phyloP scores from a whole-genome alignment of 1,140 invertebrate species.

The Magallana gigas region DNA sequence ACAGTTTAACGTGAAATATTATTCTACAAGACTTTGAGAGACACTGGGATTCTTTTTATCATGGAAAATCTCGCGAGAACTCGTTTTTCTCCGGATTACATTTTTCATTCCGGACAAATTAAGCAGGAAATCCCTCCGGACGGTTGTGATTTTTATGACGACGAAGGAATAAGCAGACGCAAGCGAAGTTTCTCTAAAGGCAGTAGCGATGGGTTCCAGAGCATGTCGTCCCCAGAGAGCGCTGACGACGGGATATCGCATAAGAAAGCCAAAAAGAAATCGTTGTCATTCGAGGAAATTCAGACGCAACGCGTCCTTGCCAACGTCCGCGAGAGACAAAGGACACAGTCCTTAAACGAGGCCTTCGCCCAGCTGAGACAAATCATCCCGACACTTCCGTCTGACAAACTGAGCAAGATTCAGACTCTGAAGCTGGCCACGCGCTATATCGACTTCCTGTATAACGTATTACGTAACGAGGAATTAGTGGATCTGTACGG shows the following conservation, averaged over 20 bases:
- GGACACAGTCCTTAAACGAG: conserved; percentile 98
- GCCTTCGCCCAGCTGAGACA: conserved; percentile 95
- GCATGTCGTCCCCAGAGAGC: conserved; percentile 61
- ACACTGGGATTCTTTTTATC: not conserved
- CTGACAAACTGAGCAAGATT: conserved; percentile 99
- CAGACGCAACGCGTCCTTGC: conserved; percentile 92
- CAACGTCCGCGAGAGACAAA: conserved; percentile 96
- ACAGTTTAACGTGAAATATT: not conserved
- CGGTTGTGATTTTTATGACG: not conserved
- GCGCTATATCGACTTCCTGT: conserved; percentile 86
- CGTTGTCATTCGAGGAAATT: conserved; percentile 74
- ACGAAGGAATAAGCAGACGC: not conserved
- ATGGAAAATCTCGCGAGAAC: not conserved
- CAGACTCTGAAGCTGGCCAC: conserved; percentile 97
- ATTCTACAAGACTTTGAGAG: not conserved
- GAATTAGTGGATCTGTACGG: conserved; percentile 64
- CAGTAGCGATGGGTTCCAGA: conserved; percentile 60
- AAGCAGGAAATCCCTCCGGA: not conserved
- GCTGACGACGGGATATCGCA: conserved; percentile 39
- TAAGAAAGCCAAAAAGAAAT: conserved; percentile 67
- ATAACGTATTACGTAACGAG: conserved; percentile 85
- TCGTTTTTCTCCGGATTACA: conserved; percentile 19
- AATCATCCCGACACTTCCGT: conserved; percentile 97
- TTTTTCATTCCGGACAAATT: conserved; percentile 24
- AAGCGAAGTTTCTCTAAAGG: conserved; percentile 57